Evolutionary conservation across 2,888 invertebrate genomes (phyloP).

Genomic region (Drosophila prostipennis): DNA sequence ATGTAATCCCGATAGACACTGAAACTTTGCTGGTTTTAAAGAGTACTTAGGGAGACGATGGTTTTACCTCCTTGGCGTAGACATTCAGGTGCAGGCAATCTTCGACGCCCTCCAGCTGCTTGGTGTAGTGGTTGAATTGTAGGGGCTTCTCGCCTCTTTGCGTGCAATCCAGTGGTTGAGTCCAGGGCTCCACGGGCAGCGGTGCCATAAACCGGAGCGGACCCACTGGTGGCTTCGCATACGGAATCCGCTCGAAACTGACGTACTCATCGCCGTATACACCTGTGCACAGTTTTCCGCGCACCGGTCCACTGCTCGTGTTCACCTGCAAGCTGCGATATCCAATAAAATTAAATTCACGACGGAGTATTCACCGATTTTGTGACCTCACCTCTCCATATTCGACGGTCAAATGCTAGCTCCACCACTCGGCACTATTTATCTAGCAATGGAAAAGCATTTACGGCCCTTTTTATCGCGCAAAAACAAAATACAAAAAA

Average conservation of each 20-base stretch:
- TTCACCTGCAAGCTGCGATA: conserved; percentile 33
- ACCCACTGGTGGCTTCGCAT: conserved; percentile 84
- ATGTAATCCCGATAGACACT: neutral
- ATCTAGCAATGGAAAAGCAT: conserved; percentile 43
- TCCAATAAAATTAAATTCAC: neutral
- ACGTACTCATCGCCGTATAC: conserved; percentile 67
- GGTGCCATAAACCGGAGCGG: conserved; percentile 83
- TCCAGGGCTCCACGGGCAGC: conserved; percentile 82
- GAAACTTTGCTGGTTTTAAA: neutral
- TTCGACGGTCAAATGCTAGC: conserved; percentile 14
- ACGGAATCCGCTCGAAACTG: conserved; percentile 79
- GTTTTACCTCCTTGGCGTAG: conserved; percentile 75
- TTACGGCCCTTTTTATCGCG: conserved; percentile 37
- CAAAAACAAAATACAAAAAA: conserved; percentile 5
- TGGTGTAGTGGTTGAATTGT: conserved; percentile 78
- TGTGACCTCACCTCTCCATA: conserved; percentile 52
- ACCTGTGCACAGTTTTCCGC: conserved; percentile 67
- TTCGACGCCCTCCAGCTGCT: conserved; percentile 84
- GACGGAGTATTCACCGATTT: neutral
- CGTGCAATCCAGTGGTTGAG: conserved; percentile 81
- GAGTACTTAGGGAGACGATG: neutral
- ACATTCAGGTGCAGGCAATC: conserved; percentile 86
- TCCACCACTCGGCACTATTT: conserved; percentile 24
- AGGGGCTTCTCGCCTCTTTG: conserved; percentile 78
- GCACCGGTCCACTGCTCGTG: conserved; percentile 74